phyloP scores from a whole-genome alignment of 2,113 vertebrate genomes.

The Axis porcinus region DNA sequence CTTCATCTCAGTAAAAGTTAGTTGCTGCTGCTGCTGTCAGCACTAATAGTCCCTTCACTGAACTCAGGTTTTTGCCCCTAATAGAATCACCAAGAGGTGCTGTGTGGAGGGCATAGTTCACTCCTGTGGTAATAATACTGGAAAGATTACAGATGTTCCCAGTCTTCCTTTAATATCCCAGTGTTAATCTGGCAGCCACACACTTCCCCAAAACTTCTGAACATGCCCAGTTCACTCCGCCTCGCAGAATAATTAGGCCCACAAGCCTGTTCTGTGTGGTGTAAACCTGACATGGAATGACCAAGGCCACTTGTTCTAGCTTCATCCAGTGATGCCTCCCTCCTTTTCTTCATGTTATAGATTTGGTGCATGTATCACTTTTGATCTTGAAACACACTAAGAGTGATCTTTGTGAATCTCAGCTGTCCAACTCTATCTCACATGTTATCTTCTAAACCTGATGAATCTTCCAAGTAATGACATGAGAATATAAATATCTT shows the following conservation, averaged over 20 bases:
- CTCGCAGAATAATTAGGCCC: background rate
- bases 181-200: background rate
- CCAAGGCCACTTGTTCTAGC: background rate
- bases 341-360: background rate
- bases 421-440: background rate
- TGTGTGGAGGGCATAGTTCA: background rate
- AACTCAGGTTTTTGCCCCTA: background rate
- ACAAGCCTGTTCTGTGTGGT: background rate
- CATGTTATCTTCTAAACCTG: background rate
- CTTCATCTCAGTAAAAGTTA: background rate
- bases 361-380: background rate
- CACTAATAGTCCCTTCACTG: background rate
- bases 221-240: background rate
- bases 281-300: background rate
- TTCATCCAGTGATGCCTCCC: background rate
- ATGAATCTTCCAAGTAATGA: background rate
- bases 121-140: background rate
- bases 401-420: background rate
- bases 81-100: background rate
- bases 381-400: background rate
- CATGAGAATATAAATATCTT: constrained; percentile 12
- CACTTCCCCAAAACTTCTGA: background rate
- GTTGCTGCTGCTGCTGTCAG: background rate
- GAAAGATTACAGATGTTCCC: background rate
- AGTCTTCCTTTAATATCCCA: background rate